phyloP scores from a whole-genome alignment of 2,797 vertebrate genomes.

The Clarias pachynema region DNA sequence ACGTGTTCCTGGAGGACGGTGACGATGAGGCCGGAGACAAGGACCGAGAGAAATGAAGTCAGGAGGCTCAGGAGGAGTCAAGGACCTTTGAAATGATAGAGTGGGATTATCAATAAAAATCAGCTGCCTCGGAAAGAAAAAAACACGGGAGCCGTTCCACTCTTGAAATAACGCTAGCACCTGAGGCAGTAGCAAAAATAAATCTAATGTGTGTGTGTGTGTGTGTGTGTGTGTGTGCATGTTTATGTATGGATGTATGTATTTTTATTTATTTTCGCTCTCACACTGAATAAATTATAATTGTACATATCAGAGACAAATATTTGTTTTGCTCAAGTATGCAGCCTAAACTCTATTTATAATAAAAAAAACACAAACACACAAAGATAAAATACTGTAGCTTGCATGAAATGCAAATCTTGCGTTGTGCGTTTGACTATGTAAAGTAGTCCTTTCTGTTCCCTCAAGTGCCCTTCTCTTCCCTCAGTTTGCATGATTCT shows the following conservation, averaged over 20 bases:
- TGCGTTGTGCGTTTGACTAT: background rate
- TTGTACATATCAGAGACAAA: background rate
- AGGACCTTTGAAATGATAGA: constrained; percentile 77
- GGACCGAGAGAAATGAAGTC: constrained; percentile 58
- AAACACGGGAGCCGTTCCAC: constrained; percentile 18
- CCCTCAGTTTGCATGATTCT: background rate
- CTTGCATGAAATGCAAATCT: background rate
- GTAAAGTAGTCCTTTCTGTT: constrained; percentile 4
- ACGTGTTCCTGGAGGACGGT: constrained; percentile 46
- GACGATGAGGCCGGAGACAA: constrained; percentile 55
- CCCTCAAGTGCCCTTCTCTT: background rate
- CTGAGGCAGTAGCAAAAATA: background rate
- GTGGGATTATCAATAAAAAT: constrained; percentile 74
- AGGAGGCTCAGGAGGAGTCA: constrained; percentile 72
- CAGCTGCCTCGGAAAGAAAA: constrained; percentile 48
- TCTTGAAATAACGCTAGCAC: constrained; percentile 29
- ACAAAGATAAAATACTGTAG: background rate
- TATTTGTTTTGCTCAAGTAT: background rate
- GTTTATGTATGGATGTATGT: background rate
- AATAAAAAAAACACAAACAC: background rate
- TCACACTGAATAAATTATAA: background rate
- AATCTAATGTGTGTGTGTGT: background rate
- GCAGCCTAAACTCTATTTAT: background rate
- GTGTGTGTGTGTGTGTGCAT: background rate
- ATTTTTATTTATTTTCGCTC: background rate